phyloP scores from a whole-genome alignment of 2,797 vertebrate genomes.

The Acipenser oxyrinchus region DNA sequence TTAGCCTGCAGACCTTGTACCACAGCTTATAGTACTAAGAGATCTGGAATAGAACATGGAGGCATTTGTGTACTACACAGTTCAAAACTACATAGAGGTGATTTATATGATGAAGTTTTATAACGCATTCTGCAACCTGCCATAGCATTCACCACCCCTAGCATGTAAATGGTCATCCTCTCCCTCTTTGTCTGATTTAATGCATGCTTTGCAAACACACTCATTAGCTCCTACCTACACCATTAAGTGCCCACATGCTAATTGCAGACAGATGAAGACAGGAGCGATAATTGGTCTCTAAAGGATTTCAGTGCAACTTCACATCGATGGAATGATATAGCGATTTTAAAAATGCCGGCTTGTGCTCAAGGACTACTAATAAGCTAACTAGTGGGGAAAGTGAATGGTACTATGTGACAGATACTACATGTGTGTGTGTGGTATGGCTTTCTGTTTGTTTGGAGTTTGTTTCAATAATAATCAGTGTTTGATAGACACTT shows the following conservation, averaged over 20 bases:
- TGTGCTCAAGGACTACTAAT: not conserved
- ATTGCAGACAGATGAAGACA: not conserved
- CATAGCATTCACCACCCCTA: no score
- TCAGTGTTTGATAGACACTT: no score
- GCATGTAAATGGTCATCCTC: not conserved
- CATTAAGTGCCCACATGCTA: constrained; percentile 3
- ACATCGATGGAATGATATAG: not conserved
- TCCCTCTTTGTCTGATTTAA: constrained; percentile 1
- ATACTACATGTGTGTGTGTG: no score
- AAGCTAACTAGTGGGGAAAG: not conserved
- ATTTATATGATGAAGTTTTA: no score
- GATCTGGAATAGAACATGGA: no score
- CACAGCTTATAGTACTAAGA: not conserved
- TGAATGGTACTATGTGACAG: no score
- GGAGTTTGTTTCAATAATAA: no score
- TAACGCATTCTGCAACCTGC: no score
- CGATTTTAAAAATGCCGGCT: not conserved
- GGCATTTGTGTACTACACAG: not conserved
- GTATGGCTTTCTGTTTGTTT: no score
- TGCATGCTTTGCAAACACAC: not conserved
- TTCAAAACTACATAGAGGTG: not conserved
- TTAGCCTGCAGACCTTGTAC: not conserved
- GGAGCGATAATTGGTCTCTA: not conserved
- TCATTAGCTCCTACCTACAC: not conserved
- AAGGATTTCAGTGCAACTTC: not conserved